Conservation (phyloP, 2,888 invertebrate species). For the Protonemura montana region DNA sequence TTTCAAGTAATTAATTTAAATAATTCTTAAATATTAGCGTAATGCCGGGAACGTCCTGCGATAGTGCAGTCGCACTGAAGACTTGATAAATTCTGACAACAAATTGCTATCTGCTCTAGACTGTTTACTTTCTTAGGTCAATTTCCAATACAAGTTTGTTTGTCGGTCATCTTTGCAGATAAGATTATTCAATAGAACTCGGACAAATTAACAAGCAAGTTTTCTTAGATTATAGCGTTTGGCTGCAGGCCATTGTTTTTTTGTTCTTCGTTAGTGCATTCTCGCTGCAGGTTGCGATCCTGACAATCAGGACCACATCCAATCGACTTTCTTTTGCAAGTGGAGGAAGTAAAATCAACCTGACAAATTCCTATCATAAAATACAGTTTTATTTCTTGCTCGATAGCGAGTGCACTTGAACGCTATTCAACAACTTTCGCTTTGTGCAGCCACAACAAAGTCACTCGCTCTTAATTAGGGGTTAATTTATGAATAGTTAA, state of each 20-base stretch:
- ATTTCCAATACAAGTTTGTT: neutral
- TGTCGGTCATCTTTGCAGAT: neutral
- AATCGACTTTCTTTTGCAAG: neutral
- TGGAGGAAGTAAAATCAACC: neutral
- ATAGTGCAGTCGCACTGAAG: neutral
- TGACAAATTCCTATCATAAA: neutral
- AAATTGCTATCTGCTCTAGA: neutral
- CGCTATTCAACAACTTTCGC: neutral
- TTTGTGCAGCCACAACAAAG: neutral
- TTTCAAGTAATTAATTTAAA: no score
- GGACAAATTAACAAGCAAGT: neutral
- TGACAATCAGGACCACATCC: no score
- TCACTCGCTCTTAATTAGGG: constrained; percentile 14
- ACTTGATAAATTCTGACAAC: neutral
- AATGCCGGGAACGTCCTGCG: neutral
- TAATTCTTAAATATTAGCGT: neutral
- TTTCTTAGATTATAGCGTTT: no score
- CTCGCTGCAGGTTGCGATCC: no score
- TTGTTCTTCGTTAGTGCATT: no score
- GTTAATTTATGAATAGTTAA: constrained; percentile 22
- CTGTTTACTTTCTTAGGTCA: neutral
- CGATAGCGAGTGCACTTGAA: neutral
- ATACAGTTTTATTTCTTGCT: neutral
- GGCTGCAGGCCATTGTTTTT: no score
- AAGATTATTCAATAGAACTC: neutral